phyloP scores from a whole-genome alignment of 2,797 vertebrate genomes.

The Melanotaenia pygmaea region DNA sequence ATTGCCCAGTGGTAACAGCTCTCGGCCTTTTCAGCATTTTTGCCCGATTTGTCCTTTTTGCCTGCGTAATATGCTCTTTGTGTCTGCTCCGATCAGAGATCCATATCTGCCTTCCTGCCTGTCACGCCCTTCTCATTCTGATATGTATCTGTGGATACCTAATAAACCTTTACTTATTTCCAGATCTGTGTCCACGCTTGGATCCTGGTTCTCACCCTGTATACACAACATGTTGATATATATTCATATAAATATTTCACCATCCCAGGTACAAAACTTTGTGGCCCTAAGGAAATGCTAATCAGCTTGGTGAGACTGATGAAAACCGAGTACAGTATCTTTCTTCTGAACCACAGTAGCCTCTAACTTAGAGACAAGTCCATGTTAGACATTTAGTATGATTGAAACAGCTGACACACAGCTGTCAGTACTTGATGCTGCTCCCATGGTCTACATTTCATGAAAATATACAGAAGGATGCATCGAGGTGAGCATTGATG shows the following conservation, averaged over 20 bases:
- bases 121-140: no score
- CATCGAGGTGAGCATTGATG: slow-evolving; percentile 32
- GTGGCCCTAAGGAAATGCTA: slow-evolving; percentile 47
- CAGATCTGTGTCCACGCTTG: no score
- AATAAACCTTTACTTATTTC: no score
- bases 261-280: slow-evolving; percentile 33
- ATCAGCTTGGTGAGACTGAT: slow-evolving; percentile 46
- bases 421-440: slow-evolving; percentile 32
- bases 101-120: no score
- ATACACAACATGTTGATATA: no score
- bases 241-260: not conserved
- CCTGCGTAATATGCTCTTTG: no score
- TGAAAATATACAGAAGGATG: slow-evolving; percentile 36
- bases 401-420: slow-evolving; percentile 55
- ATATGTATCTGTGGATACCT: no score
- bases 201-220: no score
- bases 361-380: slow-evolving; percentile 51
- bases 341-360: slow-evolving; percentile 35
- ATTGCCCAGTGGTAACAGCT: no score
- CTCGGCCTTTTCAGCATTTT: no score
- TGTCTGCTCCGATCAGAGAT: no score
- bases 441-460: slow-evolving; percentile 29
- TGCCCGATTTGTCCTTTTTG: no score
- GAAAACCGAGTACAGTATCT: slow-evolving; percentile 39
- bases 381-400: slow-evolving; percentile 59